phyloP scores from a whole-genome alignment of 2,888 invertebrate species.

The Torymus texanus region DNA sequence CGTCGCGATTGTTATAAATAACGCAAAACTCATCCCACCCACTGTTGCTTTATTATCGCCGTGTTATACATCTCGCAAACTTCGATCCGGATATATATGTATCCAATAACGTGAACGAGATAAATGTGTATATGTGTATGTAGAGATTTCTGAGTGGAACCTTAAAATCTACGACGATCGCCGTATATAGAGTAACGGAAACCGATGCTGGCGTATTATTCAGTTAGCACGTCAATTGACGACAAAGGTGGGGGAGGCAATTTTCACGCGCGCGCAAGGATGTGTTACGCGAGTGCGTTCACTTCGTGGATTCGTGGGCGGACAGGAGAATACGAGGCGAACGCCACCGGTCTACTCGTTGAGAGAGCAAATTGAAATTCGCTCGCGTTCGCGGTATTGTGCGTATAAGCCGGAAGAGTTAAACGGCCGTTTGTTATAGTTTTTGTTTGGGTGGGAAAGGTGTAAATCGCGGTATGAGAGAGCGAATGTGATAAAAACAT shows the following conservation, averaged over 20 bases:
- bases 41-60: too few species aligned
- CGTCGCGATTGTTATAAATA: conserved; percentile 11
- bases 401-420: too few species aligned
- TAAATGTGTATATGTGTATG: neutral
- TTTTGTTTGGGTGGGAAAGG: neutral
- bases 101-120: neutral
- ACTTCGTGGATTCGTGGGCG: conserved; percentile 24
- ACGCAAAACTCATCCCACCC: neutral
- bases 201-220: too few species aligned
- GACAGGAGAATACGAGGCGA: conserved; percentile 32
- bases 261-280: neutral
- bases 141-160: too few species aligned
- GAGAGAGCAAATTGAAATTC: conserved; percentile 36
- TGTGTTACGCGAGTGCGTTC: conserved; percentile 3
- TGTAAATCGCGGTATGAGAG: too few species aligned
- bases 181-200: too few species aligned
- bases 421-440: conserved; percentile 3
- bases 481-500: conserved; percentile 40
- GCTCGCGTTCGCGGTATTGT: conserved; percentile 17
- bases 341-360: neutral
- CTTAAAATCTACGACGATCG: too few species aligned
- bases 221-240: neutral
- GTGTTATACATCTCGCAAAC: too few species aligned
- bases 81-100: neutral
- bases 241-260: neutral